These are phyloP conservation scores for Cotesia chilonis DNA, from an alignment of 1,140 invertebrate species.

Conservation along the genomic window DNA sequence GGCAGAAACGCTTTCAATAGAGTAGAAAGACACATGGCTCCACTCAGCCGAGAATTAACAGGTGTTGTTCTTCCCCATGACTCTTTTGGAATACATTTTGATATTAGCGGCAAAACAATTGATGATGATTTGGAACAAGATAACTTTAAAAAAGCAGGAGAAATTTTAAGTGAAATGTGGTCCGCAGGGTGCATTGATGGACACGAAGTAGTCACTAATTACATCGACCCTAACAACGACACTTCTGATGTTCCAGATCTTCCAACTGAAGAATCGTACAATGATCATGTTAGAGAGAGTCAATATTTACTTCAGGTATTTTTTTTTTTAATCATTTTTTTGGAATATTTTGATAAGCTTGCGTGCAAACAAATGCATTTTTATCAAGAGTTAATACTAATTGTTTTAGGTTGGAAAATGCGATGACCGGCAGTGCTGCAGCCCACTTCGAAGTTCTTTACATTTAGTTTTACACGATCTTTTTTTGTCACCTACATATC, in stretches of 20 bases:
- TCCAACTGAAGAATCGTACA: conserved; percentile 24
- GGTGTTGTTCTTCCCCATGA: conserved; percentile 59
- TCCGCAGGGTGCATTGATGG: conserved; percentile 48
- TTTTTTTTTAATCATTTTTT: neutral
- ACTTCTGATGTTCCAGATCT: neutral
- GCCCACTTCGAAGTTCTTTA: too few species aligned
- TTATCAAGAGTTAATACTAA: conserved; percentile 15
- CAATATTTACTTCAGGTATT: conserved; percentile 34
- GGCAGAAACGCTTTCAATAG: conserved; percentile 53
- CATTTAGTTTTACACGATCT: too few species aligned
- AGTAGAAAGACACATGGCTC: conserved; percentile 54
- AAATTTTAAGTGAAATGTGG: conserved; percentile 52
- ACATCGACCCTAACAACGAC: conserved; percentile 24
- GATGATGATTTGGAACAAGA: conserved; percentile 51
- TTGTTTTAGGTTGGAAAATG: conserved; percentile 19
- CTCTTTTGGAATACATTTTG: conserved; percentile 56
- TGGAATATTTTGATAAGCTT: neutral
- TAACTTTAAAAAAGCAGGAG: conserved; percentile 51
- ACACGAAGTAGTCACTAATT: conserved; percentile 50
- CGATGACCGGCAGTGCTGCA: neutral
- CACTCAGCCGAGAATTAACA: conserved; percentile 53
- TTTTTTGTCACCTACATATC: too few species aligned
- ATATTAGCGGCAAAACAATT: conserved; percentile 49
- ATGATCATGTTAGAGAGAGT: conserved; percentile 11
- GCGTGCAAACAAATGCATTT: conserved; percentile 16